Evolutionary conservation across 2,888 invertebrate genomes (phyloP), one percentile per base, ranked within the genome.

Genomic region (Cheilosia soror): DNA sequence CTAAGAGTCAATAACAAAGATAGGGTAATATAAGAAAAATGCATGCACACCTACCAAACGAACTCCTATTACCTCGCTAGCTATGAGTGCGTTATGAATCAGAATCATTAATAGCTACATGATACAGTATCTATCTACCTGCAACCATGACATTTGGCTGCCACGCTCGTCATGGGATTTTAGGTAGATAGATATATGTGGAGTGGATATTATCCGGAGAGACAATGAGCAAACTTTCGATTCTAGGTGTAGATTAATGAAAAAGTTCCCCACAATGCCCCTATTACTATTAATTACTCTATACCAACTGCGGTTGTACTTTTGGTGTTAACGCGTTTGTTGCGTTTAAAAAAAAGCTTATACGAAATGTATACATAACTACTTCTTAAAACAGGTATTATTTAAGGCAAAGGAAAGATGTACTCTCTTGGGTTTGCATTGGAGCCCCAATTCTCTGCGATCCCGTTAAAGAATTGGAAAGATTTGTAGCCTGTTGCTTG

Each of bases 251-350:
- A 37, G 44, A 40, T 20, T 51, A 79, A 79, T 62, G 47, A 66
- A 65, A 80, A 73, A 73, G 13, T 68, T 80, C 62, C 73, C 73
- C 62, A 72, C 27, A 20, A 53, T 66, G 4, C 4, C 9, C 20
- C 37, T 37, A 27, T 63, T 58, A 27, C 51, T 42, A 2, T 31
- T 7, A 75, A 47, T 15, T 33, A 13, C 13, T 0, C 5, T 33
- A 44, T 6, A 44, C 15, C 15, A 44, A 5, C 15, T 2, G 44
- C 33, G 3, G 9, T 33, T 33, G 3, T 33, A 9, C 2, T 37
- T 37, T 11, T 37, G 9, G 9, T 11, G 1, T 20, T 20, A 9
- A 3, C 33, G 9, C 9, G 33, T 1, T 9, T 9, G 9, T 33
- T 33, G 9, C 9, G 3, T 9, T 33, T 9, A 3, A 29, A 3